Conservation (phyloP, 1,140 invertebrate species). For the Tetragnatha versicolor region DNA sequence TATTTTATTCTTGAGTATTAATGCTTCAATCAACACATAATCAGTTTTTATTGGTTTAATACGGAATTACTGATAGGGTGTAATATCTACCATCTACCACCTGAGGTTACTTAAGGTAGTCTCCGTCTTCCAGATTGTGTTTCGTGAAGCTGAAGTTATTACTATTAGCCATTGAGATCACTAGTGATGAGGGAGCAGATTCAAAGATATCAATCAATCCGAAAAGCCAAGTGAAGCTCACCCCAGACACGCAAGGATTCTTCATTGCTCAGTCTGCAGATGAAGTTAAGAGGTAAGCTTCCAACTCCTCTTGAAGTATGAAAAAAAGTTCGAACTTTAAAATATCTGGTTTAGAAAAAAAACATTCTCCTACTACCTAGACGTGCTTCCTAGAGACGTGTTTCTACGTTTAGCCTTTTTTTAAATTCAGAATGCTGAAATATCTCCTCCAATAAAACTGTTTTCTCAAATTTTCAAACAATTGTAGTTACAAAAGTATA, state of each 20-base stretch:
- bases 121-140: conserved; percentile 80
- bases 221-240: conserved; percentile 88
- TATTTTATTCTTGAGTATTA: no score
- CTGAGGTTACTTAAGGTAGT: neutral
- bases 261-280: conserved; percentile 99
- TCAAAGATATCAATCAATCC: conserved; percentile 99
- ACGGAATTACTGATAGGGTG: no score
- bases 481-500: no score
- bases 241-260: conserved; percentile 98
- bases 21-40: no score
- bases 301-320: neutral
- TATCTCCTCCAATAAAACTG: no score
- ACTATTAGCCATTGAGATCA: conserved; percentile 58
- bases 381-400: no score
- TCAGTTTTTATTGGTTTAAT: no score
- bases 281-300: conserved; percentile 95
- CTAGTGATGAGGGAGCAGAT: conserved; percentile 71
- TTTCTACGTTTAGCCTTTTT: no score
- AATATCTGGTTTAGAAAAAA: no score
- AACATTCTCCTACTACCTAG: no score
- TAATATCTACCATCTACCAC: neutral
- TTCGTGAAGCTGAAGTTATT: conserved; percentile 96
- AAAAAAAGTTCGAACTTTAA: no score
- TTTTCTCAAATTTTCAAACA: no score
- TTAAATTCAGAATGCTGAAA: neutral